Base-by-base conservation (phyloP, 2,888 invertebrate genomes). In the Notodonta ziczac region DNA sequence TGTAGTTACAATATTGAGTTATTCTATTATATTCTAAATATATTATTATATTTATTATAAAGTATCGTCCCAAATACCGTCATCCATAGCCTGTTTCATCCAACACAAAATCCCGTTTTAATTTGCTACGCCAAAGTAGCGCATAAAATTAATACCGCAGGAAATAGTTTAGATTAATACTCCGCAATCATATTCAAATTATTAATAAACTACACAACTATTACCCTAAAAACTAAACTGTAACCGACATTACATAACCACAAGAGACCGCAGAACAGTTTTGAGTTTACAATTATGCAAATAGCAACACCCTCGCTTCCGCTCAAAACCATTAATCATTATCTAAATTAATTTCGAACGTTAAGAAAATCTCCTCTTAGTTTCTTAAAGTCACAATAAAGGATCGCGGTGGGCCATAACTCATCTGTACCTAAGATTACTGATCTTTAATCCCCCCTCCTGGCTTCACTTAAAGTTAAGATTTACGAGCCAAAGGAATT, bases 381-480 rank as follows among this genome's bases (percentile, higher is more conserved):
- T 93, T 93, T 93, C 93, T 93, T 93, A 92, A 91, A 93, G 92
- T 93, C 93, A 93, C 93, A 93, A 93, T 93, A 93, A 92, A 91
- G 92, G 91, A 88, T 88, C 87, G 86, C 82, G 84, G 85, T 78
- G 81, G 94, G 93, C 94, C 94, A 95, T 95, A 95, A 95, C 94
- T 95, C 95, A 95, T 95, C 95, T 91, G 93, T 92, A 83, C 94
- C 94, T 94, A 94, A 95, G 95, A 95, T 95, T 95, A 95, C 95
- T 95, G 95, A 95, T 95, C 95, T 96, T 95, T 95, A 95, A 95
- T 95, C 95, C 95, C 95, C 95, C 95, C 94, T 91, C 93, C 81
- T 86, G 87, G 92, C 89, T 93, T 94, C 94, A 94, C 95, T 95
- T 95, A 95, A 95, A 95, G 95, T 95, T 95, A 95, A 95, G 95